Percentiles rank a stretch among this genome's conserved stretches.
Evolutionary conservation across 2,113 vertebrate species (phyloP).

Genomic region (Datnioides undecimradiatus): DNA sequence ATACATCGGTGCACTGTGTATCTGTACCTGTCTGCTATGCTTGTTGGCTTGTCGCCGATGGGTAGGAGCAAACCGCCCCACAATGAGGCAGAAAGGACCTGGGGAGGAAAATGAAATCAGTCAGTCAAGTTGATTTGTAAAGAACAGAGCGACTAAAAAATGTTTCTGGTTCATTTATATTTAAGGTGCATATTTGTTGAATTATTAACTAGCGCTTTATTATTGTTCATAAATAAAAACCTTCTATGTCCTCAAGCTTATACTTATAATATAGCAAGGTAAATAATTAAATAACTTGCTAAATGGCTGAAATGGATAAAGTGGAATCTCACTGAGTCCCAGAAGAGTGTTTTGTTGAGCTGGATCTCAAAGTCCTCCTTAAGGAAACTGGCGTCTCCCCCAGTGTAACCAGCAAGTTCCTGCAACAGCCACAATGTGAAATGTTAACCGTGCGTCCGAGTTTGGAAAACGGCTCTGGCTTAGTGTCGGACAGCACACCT

Average conservation of each 20-base stretch:
- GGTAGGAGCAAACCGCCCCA: slow-evolving; percentile 96
- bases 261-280: neutral
- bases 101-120: neutral
- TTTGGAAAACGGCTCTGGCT: neutral
- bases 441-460: neutral
- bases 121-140: neutral
- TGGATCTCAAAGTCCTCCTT: slow-evolving; percentile 98
- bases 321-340: slow-evolving; percentile 89
- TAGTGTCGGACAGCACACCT: slow-evolving; percentile 81
- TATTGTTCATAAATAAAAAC: neutral
- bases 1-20: neutral
- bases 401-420: slow-evolving; percentile 96
- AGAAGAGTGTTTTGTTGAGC: slow-evolving; percentile 88
- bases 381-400: slow-evolving; percentile 94
- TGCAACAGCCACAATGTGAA: slow-evolving; percentile 63
- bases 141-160: no score
- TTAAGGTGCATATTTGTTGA: neutral
- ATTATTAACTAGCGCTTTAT: neutral
- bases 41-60: slow-evolving; percentile 90
- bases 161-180: no score
- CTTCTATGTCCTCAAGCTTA: neutral
- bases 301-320: neutral
- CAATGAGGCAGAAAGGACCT: slow-evolving; percentile 93
- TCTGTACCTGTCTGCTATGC: slow-evolving; percentile 93
- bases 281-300: neutral